Conservation (phyloP, 2,113 vertebrate species). For the Thamnaconus septentrionalis region DNA sequence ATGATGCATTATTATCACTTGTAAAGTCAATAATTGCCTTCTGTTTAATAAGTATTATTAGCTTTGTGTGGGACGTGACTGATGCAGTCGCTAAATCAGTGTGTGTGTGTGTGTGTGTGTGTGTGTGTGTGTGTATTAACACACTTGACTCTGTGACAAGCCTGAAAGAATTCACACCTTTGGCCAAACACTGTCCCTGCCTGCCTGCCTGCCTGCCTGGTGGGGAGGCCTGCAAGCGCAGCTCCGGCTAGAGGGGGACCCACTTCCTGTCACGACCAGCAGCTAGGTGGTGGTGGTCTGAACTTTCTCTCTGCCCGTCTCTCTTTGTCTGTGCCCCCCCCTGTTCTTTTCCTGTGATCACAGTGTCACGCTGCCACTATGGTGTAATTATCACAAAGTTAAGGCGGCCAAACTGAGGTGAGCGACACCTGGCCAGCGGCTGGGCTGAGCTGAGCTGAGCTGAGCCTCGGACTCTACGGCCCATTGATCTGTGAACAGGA, state of each 20-base stretch:
- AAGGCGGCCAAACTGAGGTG: not conserved
- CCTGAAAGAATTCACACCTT: constrained; percentile 37
- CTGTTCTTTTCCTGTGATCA: not conserved
- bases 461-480: constrained; percentile 25
- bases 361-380: not conserved
- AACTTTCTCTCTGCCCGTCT: not conserved
- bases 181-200: constrained; percentile 32
- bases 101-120: not conserved
- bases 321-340: not conserved
- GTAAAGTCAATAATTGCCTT: not conserved
- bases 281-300: not conserved
- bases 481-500: constrained; percentile 38
- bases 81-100: not conserved
- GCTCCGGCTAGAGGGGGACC: not conserved
- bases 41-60: not conserved
- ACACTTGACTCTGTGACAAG: constrained; percentile 28
- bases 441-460: not conserved
- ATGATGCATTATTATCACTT: no score
- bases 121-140: constrained; percentile 10
- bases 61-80: not conserved
- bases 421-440: not conserved
- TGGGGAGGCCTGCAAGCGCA: no score
- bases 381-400: no score
- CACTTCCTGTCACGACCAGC: not conserved
- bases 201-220: constrained; percentile 7